Evolutionary conservation across 2,888 invertebrate species (phyloP), one percentile per base, ranked within the genome.

Genomic region (Anarsia innoxiella): DNA sequence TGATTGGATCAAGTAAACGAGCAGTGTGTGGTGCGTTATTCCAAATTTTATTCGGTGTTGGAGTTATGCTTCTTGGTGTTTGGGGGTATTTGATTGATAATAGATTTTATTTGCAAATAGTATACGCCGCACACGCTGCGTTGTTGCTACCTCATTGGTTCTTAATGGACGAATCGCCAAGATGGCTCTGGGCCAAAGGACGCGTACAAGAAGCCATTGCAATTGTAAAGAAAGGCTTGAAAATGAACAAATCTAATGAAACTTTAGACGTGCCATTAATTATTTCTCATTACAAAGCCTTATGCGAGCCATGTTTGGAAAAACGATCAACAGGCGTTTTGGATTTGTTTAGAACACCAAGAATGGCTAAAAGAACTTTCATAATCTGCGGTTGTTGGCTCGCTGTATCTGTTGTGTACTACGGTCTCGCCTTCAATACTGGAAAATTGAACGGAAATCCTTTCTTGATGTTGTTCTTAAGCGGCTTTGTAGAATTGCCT

Each of bases 131-230:
- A 32, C 95, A 95, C 60, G 90, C 92, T 33, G 72, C 86, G 2
- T 56, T 93, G 0, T 78, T 95, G 12, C 67, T 94, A 34, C 91
- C 89, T 9, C 94, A 95, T 64, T 93, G 91, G 90, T 91, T 94
- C 88, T 58, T 93, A 13, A 91, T 95, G 88, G 94, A 95, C 53
- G 95, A 95, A 74, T 95, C 94, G 16, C 93, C 94, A 0, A 87
- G 94, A 44, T 95, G 95, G 95, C 77, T 95, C 2, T 95, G 95
- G 94, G 88, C 91, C 2, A 93, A 94, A 62, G 94, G 94, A 2
- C 88, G 91, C 12, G 86, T 88, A 1, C 82, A 86, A n/a, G 93
- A 94, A 66, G 91, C 94, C 0, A 87, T 94, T 0, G 86, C 87
- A 3, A 93, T 95, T 44, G 87, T 94, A 23, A 87, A 90, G 44